phyloP scores from a whole-genome alignment of 2,113 vertebrate species.

The Chlorodrepanis virens region DNA sequence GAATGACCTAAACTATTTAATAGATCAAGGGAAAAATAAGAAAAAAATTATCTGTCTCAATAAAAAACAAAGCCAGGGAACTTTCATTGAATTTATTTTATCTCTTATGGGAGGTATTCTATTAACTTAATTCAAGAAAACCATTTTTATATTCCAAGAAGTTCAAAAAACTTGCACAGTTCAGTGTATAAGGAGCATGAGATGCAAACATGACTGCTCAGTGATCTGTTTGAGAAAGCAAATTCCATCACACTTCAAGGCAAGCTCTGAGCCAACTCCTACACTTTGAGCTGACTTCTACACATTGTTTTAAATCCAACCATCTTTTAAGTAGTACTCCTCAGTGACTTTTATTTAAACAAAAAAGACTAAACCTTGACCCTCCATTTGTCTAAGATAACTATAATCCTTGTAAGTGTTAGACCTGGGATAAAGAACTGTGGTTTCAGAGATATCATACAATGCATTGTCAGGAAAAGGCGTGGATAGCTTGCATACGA shows the following conservation, averaged over 20 bases:
- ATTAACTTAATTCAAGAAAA: background rate
- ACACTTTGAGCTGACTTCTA: background rate
- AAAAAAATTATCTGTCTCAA: background rate
- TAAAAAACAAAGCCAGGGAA: background rate
- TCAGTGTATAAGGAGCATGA: background rate
- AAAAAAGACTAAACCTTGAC: background rate
- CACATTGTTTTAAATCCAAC: background rate
- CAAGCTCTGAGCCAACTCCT: background rate
- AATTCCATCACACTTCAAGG: background rate
- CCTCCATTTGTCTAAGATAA: background rate
- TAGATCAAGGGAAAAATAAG: background rate
- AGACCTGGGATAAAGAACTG: background rate
- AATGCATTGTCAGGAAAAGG: slow-evolving; percentile 70
- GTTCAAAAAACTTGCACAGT: background rate
- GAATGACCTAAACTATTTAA: background rate
- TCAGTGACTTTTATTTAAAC: background rate
- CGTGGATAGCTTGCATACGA: slow-evolving; percentile 51
- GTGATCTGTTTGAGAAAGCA: background rate
- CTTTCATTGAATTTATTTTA: background rate
- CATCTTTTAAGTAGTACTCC: background rate
- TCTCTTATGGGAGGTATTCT: background rate
- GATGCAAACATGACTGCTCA: background rate
- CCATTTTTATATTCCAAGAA: background rate
- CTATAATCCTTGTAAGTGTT: background rate
- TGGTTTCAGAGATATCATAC: slow-evolving; percentile 17